These are phyloP conservation scores for Poeciliopsis gracilis DNA, from an alignment of 2,797 vertebrate species.

Conservation along the genomic window DNA sequence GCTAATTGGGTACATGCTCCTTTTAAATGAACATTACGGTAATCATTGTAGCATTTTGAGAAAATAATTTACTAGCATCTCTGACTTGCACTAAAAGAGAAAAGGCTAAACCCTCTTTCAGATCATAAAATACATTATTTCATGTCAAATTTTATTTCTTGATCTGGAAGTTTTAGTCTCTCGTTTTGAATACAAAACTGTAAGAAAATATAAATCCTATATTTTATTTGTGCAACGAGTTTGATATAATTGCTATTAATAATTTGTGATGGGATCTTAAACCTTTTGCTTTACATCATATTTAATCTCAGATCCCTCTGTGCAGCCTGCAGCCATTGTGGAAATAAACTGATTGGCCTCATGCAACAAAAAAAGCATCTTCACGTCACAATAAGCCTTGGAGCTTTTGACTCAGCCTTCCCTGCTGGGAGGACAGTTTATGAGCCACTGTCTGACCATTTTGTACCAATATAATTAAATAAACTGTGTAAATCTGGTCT, in stretches of 20 bases:
- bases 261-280: background rate
- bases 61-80: background rate
- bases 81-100: background rate
- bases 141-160: background rate
- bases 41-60: background rate
- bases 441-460: slow-evolving; percentile 1
- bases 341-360: background rate
- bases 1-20: background rate
- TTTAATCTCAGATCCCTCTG: background rate
- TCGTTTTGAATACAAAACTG: background rate
- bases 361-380: slow-evolving; percentile 3
- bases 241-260: background rate
- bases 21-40: background rate
- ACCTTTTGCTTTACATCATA: background rate
- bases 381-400: slow-evolving; percentile 12
- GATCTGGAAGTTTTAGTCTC: background rate
- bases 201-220: background rate
- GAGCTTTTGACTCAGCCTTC: slow-evolving; percentile 5
- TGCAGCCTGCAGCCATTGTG: background rate
- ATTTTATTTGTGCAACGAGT: background rate
- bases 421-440: background rate
- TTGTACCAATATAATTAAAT: slow-evolving; percentile 2
- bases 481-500: slow-evolving; percentile 30
- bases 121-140: background rate
- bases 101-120: background rate